Conservation (phyloP, 2,797 vertebrate genomes). For the Ispidina lecontei region DNA sequence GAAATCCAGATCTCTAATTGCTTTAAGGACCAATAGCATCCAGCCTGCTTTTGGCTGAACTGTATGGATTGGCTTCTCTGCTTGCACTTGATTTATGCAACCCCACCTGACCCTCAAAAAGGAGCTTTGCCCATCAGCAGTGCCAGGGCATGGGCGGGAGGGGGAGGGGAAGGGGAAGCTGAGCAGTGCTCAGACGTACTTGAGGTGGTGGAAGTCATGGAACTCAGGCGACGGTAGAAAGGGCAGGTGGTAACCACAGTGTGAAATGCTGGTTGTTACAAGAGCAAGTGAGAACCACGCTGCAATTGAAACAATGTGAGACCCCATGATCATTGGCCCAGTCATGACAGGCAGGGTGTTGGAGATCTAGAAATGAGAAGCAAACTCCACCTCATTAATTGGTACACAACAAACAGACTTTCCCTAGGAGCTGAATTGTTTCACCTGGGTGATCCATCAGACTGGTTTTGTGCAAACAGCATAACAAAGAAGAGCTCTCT, state of each 20-base stretch:
- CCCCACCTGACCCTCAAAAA: neutral
- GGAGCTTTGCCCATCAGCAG: neutral
- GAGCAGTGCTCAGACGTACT: conserved; percentile 74
- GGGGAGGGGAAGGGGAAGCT: neutral
- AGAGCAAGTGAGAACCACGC: conserved; percentile 88
- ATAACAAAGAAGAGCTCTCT: neutral
- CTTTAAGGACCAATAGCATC: neutral
- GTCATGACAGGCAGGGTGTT: conserved; percentile 86
- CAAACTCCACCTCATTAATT: neutral
- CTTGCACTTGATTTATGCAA: fast-evolving
- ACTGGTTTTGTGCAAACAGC: neutral
- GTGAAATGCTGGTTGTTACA: conserved; percentile 85
- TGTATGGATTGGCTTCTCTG: neutral
- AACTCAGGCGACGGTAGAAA: conserved; percentile 94
- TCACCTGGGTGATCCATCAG: neutral
- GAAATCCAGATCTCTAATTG: neutral
- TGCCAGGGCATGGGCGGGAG: neutral
- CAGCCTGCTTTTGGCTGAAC: neutral
- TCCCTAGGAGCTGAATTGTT: neutral
- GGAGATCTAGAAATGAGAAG: conserved; percentile 79
- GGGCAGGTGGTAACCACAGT: conserved; percentile 95
- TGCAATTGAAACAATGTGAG: conserved; percentile 84
- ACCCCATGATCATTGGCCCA: conserved; percentile 87
- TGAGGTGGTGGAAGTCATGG: conserved; percentile 95
- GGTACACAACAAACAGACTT: neutral